Conservation (phyloP, 1,140 invertebrate genomes). For the Tetranychus urticae region DNA sequence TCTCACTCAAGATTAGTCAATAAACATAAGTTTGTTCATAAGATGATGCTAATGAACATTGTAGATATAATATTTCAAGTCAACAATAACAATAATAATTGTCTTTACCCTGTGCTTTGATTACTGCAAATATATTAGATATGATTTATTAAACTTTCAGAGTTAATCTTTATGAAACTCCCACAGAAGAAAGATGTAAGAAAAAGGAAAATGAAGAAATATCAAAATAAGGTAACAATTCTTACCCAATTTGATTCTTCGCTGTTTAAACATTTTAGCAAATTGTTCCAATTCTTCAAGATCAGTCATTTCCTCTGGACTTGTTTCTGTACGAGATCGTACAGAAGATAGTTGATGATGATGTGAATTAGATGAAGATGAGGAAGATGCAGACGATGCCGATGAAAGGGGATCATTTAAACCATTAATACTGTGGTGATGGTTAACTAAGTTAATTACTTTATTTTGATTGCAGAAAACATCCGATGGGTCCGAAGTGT, state of each 20-base stretch:
- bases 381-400: not conserved
- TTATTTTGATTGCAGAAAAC: not conserved
- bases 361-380: not conserved
- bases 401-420: not conserved
- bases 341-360: not conserved
- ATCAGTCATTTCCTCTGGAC: conserved; percentile 72
- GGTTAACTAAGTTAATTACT: not conserved
- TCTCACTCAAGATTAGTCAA: too few relatives aligned
- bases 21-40: too few relatives aligned
- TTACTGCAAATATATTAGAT: too few relatives aligned
- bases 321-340: conserved; percentile 23
- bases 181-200: not conserved
- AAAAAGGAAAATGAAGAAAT: not conserved
- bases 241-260: conserved; percentile 68
- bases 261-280: conserved; percentile 85
- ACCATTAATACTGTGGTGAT: not conserved
- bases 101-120: not conserved
- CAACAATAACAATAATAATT: not conserved
- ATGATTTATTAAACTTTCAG: too few relatives aligned
- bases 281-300: conserved; percentile 87
- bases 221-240: not conserved
- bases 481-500: not conserved
- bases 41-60: too few relatives aligned
- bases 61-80: too few relatives aligned
- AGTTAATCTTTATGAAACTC: too few relatives aligned